Percentiles rank a stretch among this genome's conserved stretches.
phyloP scores from a whole-genome alignment of 1,140 invertebrate species.

The Eriocheir sinensis region DNA sequence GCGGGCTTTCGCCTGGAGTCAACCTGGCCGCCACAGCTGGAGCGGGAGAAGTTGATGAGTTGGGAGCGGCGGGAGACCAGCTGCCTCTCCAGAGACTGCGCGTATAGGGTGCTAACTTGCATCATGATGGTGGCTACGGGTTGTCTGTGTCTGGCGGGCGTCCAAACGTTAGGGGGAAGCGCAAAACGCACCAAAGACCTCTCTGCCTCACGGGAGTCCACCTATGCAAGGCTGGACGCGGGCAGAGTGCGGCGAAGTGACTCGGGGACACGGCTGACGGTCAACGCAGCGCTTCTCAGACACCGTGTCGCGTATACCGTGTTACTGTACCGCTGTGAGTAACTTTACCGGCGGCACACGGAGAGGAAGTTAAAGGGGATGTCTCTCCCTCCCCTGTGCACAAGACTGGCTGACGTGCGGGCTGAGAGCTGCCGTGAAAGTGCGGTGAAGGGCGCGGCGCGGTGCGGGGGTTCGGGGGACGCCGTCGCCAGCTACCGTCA shows the following conservation, averaged over 20 bases:
- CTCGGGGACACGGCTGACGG: not conserved
- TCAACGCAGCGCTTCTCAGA: not conserved
- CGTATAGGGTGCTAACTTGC: conserved; percentile 77
- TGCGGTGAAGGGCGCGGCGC: not conserved
- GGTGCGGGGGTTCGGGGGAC: not conserved
- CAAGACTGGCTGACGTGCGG: not conserved
- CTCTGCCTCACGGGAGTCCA: not conserved
- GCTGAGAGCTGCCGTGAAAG: not conserved
- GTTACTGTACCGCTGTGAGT: not conserved
- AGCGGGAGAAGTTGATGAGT: conserved; percentile 72
- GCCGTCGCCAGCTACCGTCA: too few species aligned
- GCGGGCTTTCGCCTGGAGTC: conserved; percentile 63
- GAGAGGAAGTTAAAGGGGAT: not conserved
- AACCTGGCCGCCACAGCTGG: conserved; percentile 64
- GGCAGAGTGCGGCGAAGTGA: not conserved
- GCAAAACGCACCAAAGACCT: not conserved
- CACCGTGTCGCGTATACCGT: not conserved
- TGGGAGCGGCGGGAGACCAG: conserved; percentile 72
- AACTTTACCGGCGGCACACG: not conserved
- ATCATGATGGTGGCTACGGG: conserved; percentile 65
- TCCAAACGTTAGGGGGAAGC: not conserved
- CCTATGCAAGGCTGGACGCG: not conserved
- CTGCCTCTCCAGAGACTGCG: conserved; percentile 75
- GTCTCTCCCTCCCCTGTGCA: not conserved
- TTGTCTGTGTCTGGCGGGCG: not conserved